Evolutionary conservation across 2,888 invertebrate species (phyloP).

Genomic region (Bursaphelenchus okinawaensis): DNA sequence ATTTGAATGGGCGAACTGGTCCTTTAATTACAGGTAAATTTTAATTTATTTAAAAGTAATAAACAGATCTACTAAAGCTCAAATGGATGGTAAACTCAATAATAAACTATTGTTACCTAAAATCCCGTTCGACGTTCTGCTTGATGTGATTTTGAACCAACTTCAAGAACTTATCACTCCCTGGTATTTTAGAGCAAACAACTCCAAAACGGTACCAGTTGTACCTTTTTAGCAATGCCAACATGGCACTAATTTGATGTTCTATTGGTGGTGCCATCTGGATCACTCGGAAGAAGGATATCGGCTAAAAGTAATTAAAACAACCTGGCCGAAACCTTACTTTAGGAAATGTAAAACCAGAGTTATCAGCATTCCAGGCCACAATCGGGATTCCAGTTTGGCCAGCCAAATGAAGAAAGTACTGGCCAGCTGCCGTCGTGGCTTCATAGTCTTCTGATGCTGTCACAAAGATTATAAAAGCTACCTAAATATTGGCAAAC

Average conservation of each 20-base stretch:
- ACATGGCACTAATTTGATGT: slow-evolving; percentile 92
- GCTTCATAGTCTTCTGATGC: slow-evolving; percentile 48
- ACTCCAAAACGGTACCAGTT: slow-evolving; percentile 55
- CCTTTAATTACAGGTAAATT: too few relatives aligned
- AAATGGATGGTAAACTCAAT: too few relatives aligned
- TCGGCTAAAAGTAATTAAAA: slow-evolving; percentile 25
- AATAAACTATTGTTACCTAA: slow-evolving; percentile 16
- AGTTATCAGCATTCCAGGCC: slow-evolving; percentile 95
- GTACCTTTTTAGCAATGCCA: slow-evolving; percentile 86
- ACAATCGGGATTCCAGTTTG: slow-evolving; percentile 80
- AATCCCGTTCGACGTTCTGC: slow-evolving; percentile 21
- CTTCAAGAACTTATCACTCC: slow-evolving; percentile 36
- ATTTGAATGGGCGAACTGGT: too few relatives aligned
- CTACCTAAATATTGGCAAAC: slow-evolving; percentile 26
- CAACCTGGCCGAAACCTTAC: slow-evolving; percentile 11
- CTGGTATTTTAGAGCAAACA: slow-evolving; percentile 51
- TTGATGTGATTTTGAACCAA: slow-evolving; percentile 41
- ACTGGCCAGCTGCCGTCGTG: slow-evolving; percentile 45
- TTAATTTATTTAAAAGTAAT: too few relatives aligned
- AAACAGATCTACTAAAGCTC: too few relatives aligned
- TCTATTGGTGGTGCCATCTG: slow-evolving; percentile 92
- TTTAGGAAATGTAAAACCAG: slow-evolving; percentile 65
- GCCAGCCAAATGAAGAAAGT: slow-evolving; percentile 42
- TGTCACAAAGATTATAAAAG: slow-evolving; percentile 49
- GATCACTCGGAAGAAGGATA: slow-evolving; percentile 59